Conservation (phyloP, 2,113 vertebrate genomes). For the Otocyon megalotis region DNA sequence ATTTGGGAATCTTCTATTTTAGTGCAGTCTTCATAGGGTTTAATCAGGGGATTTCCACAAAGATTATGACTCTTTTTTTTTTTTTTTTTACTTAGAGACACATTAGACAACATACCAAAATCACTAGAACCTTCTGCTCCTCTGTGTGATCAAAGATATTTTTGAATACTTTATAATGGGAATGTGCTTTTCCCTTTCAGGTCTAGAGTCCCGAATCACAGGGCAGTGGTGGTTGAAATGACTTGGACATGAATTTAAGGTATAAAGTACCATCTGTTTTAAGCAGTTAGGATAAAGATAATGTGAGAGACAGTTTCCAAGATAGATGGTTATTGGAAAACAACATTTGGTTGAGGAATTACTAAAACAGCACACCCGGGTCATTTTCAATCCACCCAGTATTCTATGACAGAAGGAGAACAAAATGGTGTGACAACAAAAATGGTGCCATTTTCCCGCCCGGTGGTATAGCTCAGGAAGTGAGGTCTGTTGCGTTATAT, state of each 20-base stretch:
- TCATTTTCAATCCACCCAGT: slow-evolving; percentile 25
- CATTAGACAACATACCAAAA: neutral
- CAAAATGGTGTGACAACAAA: neutral
- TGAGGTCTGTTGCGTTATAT: neutral
- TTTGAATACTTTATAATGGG: slow-evolving; percentile 8
- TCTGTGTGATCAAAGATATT: neutral
- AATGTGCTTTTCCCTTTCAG: neutral
- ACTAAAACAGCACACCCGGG: neutral
- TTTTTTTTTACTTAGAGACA: neutral
- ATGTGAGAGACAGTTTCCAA: slow-evolving; percentile 65
- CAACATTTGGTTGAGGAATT: slow-evolving; percentile 71
- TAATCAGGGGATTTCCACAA: neutral
- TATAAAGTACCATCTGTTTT: slow-evolving; percentile 76
- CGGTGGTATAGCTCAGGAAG: neutral
- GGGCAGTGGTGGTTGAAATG: slow-evolving; percentile 61
- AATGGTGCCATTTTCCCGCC: neutral
- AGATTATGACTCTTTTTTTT: neutral
- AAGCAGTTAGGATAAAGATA: slow-evolving; percentile 65
- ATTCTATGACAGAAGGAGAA: neutral
- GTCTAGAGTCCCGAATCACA: slow-evolving; percentile 57
- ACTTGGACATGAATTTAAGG: slow-evolving; percentile 60
- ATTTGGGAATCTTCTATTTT: neutral
- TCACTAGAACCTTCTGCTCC: neutral
- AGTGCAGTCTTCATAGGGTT: neutral
- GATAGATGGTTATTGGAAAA: slow-evolving; percentile 63